phyloP scores from a whole-genome alignment of 2,797 vertebrate genomes.

The Kryptolebias ocellatus region DNA sequence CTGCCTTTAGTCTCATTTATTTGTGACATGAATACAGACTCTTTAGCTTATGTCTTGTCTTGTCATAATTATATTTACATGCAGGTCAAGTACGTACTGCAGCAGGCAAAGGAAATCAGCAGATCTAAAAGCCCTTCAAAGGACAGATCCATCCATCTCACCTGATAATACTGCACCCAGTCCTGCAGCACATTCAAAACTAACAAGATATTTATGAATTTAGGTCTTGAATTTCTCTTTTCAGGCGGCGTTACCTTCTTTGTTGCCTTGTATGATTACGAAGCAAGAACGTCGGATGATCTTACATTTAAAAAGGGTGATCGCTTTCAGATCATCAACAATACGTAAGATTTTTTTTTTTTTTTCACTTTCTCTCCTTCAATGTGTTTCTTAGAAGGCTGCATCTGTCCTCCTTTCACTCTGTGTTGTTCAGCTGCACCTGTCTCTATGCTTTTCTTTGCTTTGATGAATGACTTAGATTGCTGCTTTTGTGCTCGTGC shows the following conservation, averaged over 20 bases:
- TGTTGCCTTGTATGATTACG: constrained; percentile 98
- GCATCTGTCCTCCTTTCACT: not conserved
- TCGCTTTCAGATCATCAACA: constrained; percentile 98
- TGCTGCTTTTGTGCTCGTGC: constrained; percentile 11
- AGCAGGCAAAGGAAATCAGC: constrained; percentile 37
- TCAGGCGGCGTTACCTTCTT: constrained; percentile 94
- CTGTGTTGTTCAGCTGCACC: constrained; percentile 24
- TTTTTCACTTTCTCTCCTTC: not conserved
- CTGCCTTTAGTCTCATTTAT: constrained; percentile 9
- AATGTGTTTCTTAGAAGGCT: not conserved
- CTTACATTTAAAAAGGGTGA: constrained; percentile 97
- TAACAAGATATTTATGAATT: not conserved
- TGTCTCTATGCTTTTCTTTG: constrained; percentile 18
- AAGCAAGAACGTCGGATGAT: constrained; percentile 95
- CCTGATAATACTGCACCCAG: not conserved
- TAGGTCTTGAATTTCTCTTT: constrained; percentile 15
- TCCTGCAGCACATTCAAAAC: too few relatives aligned
- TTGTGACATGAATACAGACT: constrained; percentile 1
- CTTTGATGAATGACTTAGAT: constrained; percentile 40
- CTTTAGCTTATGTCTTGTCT: not conserved
- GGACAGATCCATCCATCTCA: constrained; percentile 26
- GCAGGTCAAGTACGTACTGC: constrained; percentile 18
- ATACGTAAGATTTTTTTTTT: constrained; percentile 84
- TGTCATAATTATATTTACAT: not conserved
- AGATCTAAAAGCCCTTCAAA: not conserved